These are phyloP conservation scores for Gorsachius magnificus DNA, from an alignment of 2,797 vertebrate species.

Conservation along the genomic window DNA sequence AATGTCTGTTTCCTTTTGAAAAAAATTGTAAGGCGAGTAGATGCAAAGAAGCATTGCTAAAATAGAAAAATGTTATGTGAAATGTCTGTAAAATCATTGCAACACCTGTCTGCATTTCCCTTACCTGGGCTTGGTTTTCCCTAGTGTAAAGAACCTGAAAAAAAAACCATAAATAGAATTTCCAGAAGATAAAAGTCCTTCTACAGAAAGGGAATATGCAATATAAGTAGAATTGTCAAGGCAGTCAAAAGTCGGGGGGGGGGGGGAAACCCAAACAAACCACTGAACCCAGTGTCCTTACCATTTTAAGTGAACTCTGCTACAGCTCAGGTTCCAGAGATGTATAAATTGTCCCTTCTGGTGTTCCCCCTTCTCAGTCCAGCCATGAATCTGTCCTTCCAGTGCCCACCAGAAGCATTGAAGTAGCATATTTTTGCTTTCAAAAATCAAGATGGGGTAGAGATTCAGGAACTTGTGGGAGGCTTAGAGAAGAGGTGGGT, in stretches of 20 bases:
- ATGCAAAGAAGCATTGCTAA: background rate
- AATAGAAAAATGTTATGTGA: background rate
- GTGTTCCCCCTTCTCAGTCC: background rate
- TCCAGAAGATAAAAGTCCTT: background rate
- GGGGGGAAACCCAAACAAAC: too few relatives aligned
- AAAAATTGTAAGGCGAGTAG: background rate
- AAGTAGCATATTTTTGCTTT: background rate
- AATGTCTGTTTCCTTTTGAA: background rate
- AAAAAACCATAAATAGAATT: background rate
- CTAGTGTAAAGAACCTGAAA: background rate
- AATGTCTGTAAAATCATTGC: background rate
- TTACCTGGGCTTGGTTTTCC: background rate
- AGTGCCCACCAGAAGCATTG: background rate
- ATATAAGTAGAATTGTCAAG: background rate
- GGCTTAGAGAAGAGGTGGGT: background rate
- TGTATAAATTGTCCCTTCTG: background rate
- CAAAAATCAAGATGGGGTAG: background rate
- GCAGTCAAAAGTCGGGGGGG: background rate
- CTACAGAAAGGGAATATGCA: background rate
- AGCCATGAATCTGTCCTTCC: background rate
- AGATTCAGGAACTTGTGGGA: background rate
- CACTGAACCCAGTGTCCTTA: accelerated
- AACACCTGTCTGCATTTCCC: background rate
- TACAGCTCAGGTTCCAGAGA: background rate
- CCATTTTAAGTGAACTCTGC: background rate